Base-by-base conservation (phyloP, 2,888 invertebrate genomes). In the Tinea pellionella region DNA sequence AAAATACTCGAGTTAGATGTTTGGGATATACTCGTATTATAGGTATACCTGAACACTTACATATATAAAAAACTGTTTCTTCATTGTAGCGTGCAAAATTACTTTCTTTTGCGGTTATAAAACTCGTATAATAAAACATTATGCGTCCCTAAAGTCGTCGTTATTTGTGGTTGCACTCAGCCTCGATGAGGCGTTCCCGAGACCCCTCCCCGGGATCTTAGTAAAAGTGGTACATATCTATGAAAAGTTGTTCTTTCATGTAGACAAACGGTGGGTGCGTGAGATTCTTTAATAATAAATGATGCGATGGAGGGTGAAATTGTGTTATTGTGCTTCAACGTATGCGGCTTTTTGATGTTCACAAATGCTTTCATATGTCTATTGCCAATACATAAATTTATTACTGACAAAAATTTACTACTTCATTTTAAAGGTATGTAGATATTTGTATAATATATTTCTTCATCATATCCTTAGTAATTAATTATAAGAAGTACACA, bases 81-180 rank as follows among this genome's bases (percentile, higher is more conserved):
- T 57, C 12, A 13, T 16, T 57, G 16, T 29, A 57, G 55, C 32
- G 72, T 67, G 77, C 79, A 47, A 59, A 47, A 83, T 81, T 78
- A 78, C 76, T 79, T 78, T 78, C 75, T 78, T 77, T 72, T 70
- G 75, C 68, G 77, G 81, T 76, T 80, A 73, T 83, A 78, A 79
- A 80, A 77, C 74, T 72, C 71, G 69, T 71, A 67, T 81, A 78
- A 81, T 82, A 82, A 83, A 82, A 81, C 76, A 81, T 81, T 73
- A 80, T 76, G 78, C 73, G 77, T 74, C 75, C 75, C 74, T 73
- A 68, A 72, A 68, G 71, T 63, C 65, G 64, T 59, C 66, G 68
- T 78, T 80, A 78, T 81, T 80, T 78, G 80, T 74, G 76, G 77
- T 70, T 83, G 78, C 80, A 80, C 77, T 80, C 71, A 67, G 71